Percentiles rank a stretch among this genome's conserved stretches.
Evolutionary conservation across 2,797 vertebrate genomes (phyloP).

Genomic region (Ctenopoma kingsleyae): DNA sequence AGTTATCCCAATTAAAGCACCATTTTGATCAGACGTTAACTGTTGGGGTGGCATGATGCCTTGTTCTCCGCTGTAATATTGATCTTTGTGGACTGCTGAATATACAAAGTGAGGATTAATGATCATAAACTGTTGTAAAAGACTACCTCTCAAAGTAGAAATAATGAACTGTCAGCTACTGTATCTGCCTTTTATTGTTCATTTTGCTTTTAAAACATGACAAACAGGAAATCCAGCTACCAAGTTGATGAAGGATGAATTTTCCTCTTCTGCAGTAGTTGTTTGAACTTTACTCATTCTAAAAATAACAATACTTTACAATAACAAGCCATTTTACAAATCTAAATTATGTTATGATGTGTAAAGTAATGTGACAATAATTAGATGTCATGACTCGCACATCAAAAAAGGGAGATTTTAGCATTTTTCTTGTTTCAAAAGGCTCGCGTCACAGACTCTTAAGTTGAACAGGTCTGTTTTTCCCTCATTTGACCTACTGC

Average conservation of each 20-base stretch:
- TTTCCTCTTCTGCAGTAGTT: no score
- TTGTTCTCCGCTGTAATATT: slow-evolving; percentile 77
- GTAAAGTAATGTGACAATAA: neutral
- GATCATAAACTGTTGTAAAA: slow-evolving; percentile 59
- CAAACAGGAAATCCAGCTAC: no score
- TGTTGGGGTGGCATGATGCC: slow-evolving; percentile 69
- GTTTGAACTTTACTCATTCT: no score
- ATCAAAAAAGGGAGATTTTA: neutral
- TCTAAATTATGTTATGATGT: neutral
- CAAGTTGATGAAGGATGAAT: no score
- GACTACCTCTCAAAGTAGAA: slow-evolving; percentile 4
- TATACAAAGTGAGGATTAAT: slow-evolving; percentile 79
- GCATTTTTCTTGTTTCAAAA: no score
- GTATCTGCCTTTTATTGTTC: neutral
- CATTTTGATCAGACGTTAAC: slow-evolving; percentile 84
- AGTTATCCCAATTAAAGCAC: slow-evolving; percentile 84
- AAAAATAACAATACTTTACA: no score
- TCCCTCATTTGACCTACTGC: neutral
- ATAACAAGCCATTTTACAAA: neutral
- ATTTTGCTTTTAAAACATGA: no score
- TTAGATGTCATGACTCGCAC: neutral
- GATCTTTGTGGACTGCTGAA: slow-evolving; percentile 74
- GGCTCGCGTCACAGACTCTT: neutral
- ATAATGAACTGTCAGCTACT: neutral
- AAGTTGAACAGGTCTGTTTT: neutral